These are phyloP conservation scores for Phasianus colchicus DNA, from an alignment of 2,113 vertebrate genomes.

Conservation along the genomic window DNA sequence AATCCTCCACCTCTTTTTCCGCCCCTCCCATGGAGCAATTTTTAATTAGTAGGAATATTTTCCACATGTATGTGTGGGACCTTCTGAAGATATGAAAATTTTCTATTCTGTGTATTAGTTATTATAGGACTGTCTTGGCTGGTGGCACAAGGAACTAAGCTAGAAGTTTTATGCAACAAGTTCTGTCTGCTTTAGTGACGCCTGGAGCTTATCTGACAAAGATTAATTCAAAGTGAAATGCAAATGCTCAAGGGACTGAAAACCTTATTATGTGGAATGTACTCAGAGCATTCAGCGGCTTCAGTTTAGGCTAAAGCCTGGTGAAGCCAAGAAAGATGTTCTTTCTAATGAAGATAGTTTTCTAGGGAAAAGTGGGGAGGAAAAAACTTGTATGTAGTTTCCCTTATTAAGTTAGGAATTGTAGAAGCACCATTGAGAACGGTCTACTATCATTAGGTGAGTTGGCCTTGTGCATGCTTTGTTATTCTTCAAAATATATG, in stretches of 20 bases:
- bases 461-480: rapidly evolving
- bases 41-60: conserved; percentile 1
- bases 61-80: background rate
- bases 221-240: conserved; percentile 6
- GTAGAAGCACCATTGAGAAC: background rate
- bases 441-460: background rate
- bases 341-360: background rate
- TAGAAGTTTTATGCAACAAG: background rate
- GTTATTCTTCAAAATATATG: background rate
- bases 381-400: background rate
- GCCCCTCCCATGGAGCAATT: background rate
- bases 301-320: background rate
- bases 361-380: background rate
- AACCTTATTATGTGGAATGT: background rate
- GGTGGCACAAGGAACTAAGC: background rate
- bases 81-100: background rate
- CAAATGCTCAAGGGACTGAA: background rate
- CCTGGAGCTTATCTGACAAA: conserved; percentile 2
- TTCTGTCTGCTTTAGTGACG: background rate
- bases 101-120: background rate
- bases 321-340: background rate
- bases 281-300: background rate
- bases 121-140: background rate
- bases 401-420: background rate
- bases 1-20: background rate